These are phyloP conservation scores for Phrynocephalus forsythii DNA, from an alignment of 2,797 vertebrate species.

Conservation along the genomic window DNA sequence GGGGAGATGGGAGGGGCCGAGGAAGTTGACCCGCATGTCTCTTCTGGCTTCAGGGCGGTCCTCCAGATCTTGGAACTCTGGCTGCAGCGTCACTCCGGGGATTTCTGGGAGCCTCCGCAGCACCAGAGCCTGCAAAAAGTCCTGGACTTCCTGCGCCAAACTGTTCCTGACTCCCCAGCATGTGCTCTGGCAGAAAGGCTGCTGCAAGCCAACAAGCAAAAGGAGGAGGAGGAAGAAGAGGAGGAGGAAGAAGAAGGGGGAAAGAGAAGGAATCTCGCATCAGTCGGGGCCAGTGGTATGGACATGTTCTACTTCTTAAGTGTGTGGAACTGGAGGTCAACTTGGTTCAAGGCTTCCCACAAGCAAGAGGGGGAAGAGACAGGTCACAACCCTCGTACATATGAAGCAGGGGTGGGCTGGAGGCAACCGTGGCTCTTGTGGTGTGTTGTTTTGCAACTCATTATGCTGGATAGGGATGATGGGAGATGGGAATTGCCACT, in stretches of 20 bases:
- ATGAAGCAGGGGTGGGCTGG: background rate
- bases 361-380: background rate
- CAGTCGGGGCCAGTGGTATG: background rate
- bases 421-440: background rate
- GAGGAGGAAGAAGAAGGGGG: background rate
- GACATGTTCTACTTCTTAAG: background rate
- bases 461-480: too few species aligned
- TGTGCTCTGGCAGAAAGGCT: slow-evolving; percentile 75
- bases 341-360: background rate
- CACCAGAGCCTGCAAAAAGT: slow-evolving; percentile 77
- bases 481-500: too few species aligned
- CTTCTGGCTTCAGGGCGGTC: slow-evolving; percentile 59
- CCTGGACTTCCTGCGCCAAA: slow-evolving; percentile 78
- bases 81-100: slow-evolving; percentile 85
- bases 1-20: background rate
- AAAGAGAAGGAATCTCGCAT: background rate
- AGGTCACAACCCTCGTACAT: background rate
- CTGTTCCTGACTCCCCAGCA: slow-evolving; percentile 72
- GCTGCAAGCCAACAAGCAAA: slow-evolving; percentile 71
- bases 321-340: background rate
- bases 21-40: background rate
- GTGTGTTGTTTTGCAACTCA: too few species aligned
- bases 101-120: slow-evolving; percentile 83
- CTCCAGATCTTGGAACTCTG: slow-evolving; percentile 75
- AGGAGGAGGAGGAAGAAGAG: slow-evolving; percentile 25